Percentiles rank a stretch among this genome's conserved stretches.
Evolutionary conservation across 2,113 vertebrate genomes (phyloP).

Genomic region (Pampusana beccarii): DNA sequence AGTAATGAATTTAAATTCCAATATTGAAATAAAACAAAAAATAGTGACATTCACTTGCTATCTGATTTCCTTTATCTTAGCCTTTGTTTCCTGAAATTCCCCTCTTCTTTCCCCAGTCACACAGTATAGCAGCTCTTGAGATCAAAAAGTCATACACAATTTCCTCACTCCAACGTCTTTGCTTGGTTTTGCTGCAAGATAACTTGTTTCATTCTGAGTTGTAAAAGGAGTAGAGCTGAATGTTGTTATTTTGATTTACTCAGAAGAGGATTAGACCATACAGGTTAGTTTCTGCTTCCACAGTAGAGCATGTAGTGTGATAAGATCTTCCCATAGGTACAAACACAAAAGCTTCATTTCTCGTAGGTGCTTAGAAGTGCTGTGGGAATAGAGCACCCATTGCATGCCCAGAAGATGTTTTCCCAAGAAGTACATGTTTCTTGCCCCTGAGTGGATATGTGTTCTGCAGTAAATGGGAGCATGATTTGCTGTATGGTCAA

Average conservation of each 20-base stretch:
- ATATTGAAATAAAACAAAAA: neutral
- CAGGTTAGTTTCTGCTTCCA: neutral
- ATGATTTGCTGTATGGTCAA: neutral
- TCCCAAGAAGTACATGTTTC: neutral
- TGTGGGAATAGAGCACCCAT: neutral
- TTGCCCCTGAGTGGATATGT: neutral
- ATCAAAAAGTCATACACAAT: neutral
- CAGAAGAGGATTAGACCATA: neutral
- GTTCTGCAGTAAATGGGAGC: neutral
- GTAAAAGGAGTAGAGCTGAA: neutral
- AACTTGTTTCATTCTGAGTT: neutral
- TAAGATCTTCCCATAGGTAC: neutral
- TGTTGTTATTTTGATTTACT: neutral
- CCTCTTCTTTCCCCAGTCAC: neutral
- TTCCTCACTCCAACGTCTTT: neutral
- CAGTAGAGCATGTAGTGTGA: rapidly evolving
- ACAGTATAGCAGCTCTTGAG: neutral
- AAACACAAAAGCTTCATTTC: neutral
- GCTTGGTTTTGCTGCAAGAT: neutral
- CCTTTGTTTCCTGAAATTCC: neutral
- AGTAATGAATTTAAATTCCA: neutral
- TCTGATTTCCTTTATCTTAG: neutral
- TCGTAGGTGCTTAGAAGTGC: neutral
- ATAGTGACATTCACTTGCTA: neutral
- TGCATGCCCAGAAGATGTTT: neutral